A percentile compares a stretch with the other conserved stretches of the same genome.
Evolutionary conservation across 2,113 vertebrate genomes (phyloP).

Genomic region (Heptranchias perlo): DNA sequence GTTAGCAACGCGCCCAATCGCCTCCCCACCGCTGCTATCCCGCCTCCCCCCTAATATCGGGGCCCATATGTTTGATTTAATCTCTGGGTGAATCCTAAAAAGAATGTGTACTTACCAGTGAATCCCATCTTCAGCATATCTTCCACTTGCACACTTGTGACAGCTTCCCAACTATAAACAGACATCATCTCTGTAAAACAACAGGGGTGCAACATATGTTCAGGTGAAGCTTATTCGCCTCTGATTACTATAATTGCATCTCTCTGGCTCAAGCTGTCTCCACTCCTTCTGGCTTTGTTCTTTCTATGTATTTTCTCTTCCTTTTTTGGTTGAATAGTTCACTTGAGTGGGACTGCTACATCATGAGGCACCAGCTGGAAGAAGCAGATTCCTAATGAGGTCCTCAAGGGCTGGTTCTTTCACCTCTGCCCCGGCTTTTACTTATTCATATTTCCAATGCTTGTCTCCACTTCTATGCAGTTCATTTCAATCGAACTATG

Average conservation of each 20-base stretch:
- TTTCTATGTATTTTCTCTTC: neutral
- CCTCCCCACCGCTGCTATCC: too few species aligned
- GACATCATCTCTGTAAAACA: constrained; percentile 15
- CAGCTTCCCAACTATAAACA: neutral
- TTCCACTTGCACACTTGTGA: neutral
- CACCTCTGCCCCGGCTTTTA: neutral
- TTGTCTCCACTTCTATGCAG: neutral
- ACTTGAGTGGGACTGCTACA: constrained; percentile 5
- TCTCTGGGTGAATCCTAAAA: neutral
- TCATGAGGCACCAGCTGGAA: constrained; percentile 14
- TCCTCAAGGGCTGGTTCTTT: neutral
- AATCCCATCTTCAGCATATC: neutral
- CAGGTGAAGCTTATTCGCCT: neutral
- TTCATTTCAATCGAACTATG: neutral
- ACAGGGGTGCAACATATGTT: constrained; percentile 18
- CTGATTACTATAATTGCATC: constrained; percentile 9
- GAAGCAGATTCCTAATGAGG: neutral
- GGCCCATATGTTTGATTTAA: neutral
- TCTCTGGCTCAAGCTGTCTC: constrained; percentile 10
- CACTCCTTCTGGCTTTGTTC: constrained; percentile 26
- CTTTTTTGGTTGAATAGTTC: neutral
- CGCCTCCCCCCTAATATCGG: too few species aligned
- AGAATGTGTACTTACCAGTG: neutral
- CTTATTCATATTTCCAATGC: constrained; percentile 5
- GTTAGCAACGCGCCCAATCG: too few species aligned